phyloP scores from a whole-genome alignment of 2,797 vertebrate genomes.

The Sebastes miniatus region DNA sequence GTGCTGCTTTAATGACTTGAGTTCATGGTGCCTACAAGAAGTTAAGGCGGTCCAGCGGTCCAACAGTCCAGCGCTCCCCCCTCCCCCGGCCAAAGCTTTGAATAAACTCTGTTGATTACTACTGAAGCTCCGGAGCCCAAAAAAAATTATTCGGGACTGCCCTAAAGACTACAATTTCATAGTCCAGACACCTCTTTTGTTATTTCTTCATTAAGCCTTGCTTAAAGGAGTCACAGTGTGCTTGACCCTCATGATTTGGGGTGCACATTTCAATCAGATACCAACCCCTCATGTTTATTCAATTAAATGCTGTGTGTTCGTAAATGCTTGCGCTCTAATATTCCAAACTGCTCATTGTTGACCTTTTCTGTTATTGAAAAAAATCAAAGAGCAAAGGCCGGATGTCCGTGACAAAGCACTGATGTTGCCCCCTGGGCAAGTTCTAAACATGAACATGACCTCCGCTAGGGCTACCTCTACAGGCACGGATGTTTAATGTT shows the following conservation, averaged over 20 bases:
- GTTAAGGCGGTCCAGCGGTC: too few relatives aligned
- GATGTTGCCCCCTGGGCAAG: slow-evolving; percentile 15
- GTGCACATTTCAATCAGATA: slow-evolving; percentile 20
- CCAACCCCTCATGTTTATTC: slow-evolving; percentile 13
- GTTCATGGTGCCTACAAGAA: too few relatives aligned
- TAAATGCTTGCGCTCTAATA: slow-evolving; percentile 5
- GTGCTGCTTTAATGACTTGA: too few relatives aligned
- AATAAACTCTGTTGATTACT: too few relatives aligned
- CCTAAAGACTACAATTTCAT: background rate
- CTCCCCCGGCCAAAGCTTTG: too few relatives aligned
- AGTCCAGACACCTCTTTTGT: slow-evolving; percentile 9
- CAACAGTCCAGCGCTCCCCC: too few relatives aligned
- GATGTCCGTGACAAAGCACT: slow-evolving; percentile 23
- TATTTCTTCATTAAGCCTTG: slow-evolving; percentile 25
- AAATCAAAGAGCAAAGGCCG: slow-evolving; percentile 15
- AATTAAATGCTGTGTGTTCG: background rate
- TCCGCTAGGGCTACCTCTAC: slow-evolving; percentile 14
- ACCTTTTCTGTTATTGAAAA: slow-evolving; percentile 23
- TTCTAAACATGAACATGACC: slow-evolving; percentile 46
- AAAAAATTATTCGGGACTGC: too few relatives aligned
- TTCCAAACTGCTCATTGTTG: background rate
- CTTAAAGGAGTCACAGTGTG: slow-evolving; percentile 12
- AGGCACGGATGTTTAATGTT: slow-evolving; percentile 29
- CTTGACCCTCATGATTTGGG: slow-evolving; percentile 17
- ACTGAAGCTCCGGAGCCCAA: too few relatives aligned